Base-by-base conservation (phyloP, 2,888 invertebrate genomes). In the Proisotoma minuta region DNA sequence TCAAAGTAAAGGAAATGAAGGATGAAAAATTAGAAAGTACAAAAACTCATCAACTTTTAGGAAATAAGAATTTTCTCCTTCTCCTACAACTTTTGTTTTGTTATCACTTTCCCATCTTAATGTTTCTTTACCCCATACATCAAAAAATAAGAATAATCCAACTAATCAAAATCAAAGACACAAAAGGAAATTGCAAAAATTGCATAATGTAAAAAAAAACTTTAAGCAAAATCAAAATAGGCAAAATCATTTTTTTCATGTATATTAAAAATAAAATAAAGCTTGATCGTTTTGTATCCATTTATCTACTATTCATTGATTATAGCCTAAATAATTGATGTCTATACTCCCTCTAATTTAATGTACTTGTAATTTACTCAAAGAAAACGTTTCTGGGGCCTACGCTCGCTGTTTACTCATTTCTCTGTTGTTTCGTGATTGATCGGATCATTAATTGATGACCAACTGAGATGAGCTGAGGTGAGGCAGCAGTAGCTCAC, bases 391-490 rank as follows among this genome's bases (percentile, higher is more conserved):
- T 15, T 48, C n/a, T 47, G 48, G 15, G 23, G 48, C n/a, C n/a
- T n/a, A n/a, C n/a, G n/a, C n/a, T n/a, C n/a, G n/a, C n/a, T n/a
- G n/a, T n/a, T n/a, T n/a, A n/a, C n/a, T n/a, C n/a, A n/a, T n/a
- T n/a, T n/a, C n/a, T n/a, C n/a, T n/a, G 34, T 8, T 34, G 12
- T 34, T 50, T 50, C 15, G 27, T 12, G 28, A 28, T n/a, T 52
- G 5, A 5, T 43, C 43, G 20, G 20, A 18, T 34, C 34, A 34
- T 5, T 43, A 15, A 20, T n/a, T 5, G 43, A 43, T n/a, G 43
- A 66, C 66, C 61, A 66, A 68, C 69, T 69, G 71, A 73, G 73
- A 72, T 73, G 73, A 73, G 73, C 72, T 70, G 71, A n/a, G n/a
- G n/a, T n/a, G n/a, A n/a, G n/a, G n/a, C 70, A 66, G 69, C 70